Base-by-base conservation (phyloP, 2,888 invertebrate species). In the Pseudanteris insignis region DNA sequence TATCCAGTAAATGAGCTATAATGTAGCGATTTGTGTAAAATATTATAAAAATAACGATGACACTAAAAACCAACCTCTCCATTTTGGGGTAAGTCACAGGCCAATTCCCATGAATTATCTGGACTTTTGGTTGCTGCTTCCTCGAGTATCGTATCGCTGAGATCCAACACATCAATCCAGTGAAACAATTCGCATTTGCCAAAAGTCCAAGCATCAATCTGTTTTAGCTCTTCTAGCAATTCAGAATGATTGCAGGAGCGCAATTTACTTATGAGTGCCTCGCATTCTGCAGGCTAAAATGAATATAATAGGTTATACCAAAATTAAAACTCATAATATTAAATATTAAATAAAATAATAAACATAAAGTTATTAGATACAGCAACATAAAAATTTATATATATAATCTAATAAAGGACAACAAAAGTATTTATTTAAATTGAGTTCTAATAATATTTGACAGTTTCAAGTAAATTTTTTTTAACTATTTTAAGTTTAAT, bases 151-250 rank as follows among this genome's bases (percentile, higher is more conserved):
- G 84, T 84, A 75, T 89, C 89, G 72, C 88, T 88, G 30, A 88
- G 84, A 80, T 92, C 91, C 47, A 92, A 81, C 11, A 92, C 88
- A 80, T 91, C 90, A 63, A 91, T 89, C 92, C 92, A 93, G 78
- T 92, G 91, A 72, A 89, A 89, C 10, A 93, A 81, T 79, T 93
- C 92, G 79, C 91, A 92, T 84, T 92, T 92, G 43, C 91, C 92
- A 80, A 88, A 92, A 15, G 89, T 89, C 91, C 92, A 92, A 29
- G 89, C 87, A 69, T 89, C 89, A 63, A 92, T 87, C 66, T 86
- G 86, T 60, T 86, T 86, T 50, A 92, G 81, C 77, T 89, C 89
- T 36, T 84, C 83, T 1, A 88, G 79, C 55, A 92, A 81, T 72
- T 88, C 87, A 50, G 85, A 82, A 32, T 85, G 84, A 34, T 86